These are phyloP conservation scores for Clistopyga incitator DNA, from an alignment of 2,888 invertebrate species.

Conservation along the genomic window DNA sequence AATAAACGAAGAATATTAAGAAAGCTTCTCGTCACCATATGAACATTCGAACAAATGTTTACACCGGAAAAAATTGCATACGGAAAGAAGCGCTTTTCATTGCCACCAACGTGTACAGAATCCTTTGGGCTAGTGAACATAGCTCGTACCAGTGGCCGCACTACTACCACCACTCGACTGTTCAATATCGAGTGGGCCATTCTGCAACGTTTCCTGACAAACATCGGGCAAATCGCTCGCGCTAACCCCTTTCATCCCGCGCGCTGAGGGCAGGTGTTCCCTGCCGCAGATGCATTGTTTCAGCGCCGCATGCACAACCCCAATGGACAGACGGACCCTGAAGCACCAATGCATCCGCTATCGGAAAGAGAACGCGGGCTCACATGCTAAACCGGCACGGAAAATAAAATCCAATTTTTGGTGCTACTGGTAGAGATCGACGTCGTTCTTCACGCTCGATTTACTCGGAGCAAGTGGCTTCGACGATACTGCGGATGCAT, in stretches of 20 bases:
- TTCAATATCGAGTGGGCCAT: constrained; percentile 30
- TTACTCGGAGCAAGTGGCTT: constrained; percentile 36
- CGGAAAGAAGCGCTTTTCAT: constrained; percentile 39
- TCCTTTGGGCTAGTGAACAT: background rate
- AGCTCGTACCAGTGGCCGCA: background rate
- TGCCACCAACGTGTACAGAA: background rate
- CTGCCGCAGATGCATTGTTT: constrained; percentile 55
- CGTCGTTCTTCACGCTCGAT: constrained; percentile 49
- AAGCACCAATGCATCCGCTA: constrained; percentile 9
- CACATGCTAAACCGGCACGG: constrained; percentile 24
- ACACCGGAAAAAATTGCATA: constrained; percentile 11
- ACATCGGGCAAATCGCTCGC: constrained; percentile 56
- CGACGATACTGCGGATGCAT: constrained; percentile 2
- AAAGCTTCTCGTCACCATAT: background rate
- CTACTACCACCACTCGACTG: constrained; percentile 2
- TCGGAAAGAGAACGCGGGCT: background rate
- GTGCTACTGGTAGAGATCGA: constrained; percentile 8
- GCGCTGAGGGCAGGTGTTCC: constrained; percentile 54
- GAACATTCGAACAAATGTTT: constrained; percentile 32
- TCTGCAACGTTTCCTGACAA: constrained; percentile 39
- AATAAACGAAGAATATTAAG: constrained; percentile 16
- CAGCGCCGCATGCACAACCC: constrained; percentile 9
- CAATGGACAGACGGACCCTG: constrained; percentile 8
- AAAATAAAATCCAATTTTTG: constrained; percentile 49
- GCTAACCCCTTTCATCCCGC: constrained; percentile 53